Evolutionary conservation across 2,113 vertebrate species (phyloP).

Genomic region (Heterotilapia buettikoferi): DNA sequence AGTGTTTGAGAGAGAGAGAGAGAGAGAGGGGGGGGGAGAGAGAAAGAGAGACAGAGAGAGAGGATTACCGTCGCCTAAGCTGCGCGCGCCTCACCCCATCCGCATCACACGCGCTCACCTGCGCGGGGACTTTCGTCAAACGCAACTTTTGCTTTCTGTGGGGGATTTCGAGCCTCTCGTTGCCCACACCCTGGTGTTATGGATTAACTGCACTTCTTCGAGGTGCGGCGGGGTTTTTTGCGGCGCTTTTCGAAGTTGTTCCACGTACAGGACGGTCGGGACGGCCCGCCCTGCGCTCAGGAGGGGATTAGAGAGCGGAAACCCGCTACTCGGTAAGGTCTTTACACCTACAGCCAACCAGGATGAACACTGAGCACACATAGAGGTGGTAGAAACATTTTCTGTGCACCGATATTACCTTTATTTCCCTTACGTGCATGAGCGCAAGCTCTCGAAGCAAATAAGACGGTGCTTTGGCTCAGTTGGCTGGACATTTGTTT

Average conservation of each 20-base stretch:
- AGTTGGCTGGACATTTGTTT: not conserved
- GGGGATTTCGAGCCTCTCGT: not conserved
- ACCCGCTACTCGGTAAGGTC: slow-evolving; percentile 44
- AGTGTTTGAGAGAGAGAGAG: not conserved
- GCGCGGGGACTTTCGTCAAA: not conserved
- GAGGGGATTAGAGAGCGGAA: slow-evolving; percentile 39
- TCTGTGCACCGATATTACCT: not conserved
- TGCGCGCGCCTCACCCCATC: not conserved
- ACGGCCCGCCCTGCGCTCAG: slow-evolving; percentile 25
- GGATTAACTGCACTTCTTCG: slow-evolving; percentile 26
- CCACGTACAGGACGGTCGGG: not conserved
- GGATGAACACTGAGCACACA: not conserved
- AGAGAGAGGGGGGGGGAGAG: not conserved
- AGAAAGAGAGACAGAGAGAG: not conserved
- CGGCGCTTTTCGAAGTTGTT: slow-evolving; percentile 34
- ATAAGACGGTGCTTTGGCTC: not conserved
- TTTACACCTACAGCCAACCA: not conserved
- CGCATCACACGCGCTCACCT: slow-evolving; percentile 32
- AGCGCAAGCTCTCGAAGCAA: not conserved
- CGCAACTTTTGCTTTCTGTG: not conserved
- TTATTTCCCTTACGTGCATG: not conserved
- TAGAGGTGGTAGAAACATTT: not conserved
- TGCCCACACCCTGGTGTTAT: not conserved
- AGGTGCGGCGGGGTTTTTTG: slow-evolving; percentile 5
- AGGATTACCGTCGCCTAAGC: slow-evolving; percentile 35